These are phyloP conservation scores for Prolemur simus DNA, from an alignment of 2,113 vertebrate species.

Conservation along the genomic window DNA sequence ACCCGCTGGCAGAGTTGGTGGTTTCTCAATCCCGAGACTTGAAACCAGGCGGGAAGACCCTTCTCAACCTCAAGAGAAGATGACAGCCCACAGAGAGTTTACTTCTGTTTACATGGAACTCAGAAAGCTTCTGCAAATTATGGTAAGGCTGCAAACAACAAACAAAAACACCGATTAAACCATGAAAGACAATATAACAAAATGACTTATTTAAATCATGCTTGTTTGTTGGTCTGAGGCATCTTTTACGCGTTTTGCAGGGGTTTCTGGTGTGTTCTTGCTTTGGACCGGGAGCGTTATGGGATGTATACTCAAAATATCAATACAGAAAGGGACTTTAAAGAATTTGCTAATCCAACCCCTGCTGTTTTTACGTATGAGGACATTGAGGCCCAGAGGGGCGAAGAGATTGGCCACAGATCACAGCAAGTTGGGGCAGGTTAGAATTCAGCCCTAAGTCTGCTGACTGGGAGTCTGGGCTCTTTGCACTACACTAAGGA, in stretches of 20 bases:
- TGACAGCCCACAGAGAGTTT: slow-evolving; percentile 64
- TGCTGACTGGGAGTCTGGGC: not conserved
- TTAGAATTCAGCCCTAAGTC: slow-evolving; percentile 37
- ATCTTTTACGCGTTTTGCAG: slow-evolving; percentile 26
- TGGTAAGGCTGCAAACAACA: slow-evolving; percentile 74
- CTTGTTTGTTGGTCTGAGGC: not conserved
- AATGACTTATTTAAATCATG: slow-evolving; percentile 40
- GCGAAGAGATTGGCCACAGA: not conserved
- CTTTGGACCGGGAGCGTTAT: not conserved
- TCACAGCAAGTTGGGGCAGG: slow-evolving; percentile 42
- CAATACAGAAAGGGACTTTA: not conserved
- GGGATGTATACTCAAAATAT: slow-evolving; percentile 1
- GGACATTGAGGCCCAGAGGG: slow-evolving; percentile 38
- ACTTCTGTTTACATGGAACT: slow-evolving; percentile 71
- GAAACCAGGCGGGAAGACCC: slow-evolving; percentile 19
- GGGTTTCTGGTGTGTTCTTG: slow-evolving; percentile 39
- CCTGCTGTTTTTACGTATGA: slow-evolving; percentile 48
- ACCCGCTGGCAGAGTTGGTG: not conserved
- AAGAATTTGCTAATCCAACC: slow-evolving; percentile 50
- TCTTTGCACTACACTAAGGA: slow-evolving; percentile 25
- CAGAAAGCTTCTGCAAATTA: slow-evolving; percentile 66
- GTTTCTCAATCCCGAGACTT: not conserved
- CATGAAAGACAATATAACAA: slow-evolving; percentile 23
- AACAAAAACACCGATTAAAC: slow-evolving; percentile 62
- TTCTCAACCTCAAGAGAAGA: slow-evolving; percentile 24